A percentile compares a stretch with the other conserved stretches of the same genome.
Conservation (phyloP, 2,797 vertebrate species). For the Mico argentatus region DNA sequence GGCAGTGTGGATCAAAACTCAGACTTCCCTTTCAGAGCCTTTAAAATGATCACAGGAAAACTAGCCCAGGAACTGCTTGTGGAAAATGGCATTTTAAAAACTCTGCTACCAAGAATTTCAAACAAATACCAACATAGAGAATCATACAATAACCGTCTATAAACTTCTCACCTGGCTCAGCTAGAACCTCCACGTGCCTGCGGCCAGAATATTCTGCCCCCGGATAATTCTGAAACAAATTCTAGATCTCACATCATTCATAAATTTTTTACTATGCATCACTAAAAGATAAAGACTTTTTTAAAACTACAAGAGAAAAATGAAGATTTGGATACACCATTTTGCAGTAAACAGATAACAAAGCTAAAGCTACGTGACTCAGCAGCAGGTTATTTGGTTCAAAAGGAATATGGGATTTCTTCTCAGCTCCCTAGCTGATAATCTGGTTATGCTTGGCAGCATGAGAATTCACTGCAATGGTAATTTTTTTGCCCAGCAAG, state of each 20-base stretch:
- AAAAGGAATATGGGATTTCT: background rate
- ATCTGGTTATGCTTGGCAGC: background rate
- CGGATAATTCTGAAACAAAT: background rate
- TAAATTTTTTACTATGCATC: background rate
- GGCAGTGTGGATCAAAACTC: background rate
- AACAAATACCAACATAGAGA: background rate
- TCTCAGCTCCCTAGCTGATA: background rate
- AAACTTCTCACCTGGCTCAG: background rate
- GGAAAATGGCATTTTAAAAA: background rate
- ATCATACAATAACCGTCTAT: background rate
- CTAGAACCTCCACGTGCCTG: background rate
- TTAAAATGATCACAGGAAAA: background rate
- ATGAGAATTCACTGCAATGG: background rate
- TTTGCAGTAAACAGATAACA: background rate
- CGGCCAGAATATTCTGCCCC: background rate
- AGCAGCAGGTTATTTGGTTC: background rate
- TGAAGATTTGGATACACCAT: background rate
- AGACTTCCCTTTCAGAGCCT: background rate
- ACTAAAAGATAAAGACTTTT: background rate
- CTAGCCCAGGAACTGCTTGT: background rate
- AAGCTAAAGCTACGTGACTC: background rate
- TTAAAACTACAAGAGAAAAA: background rate
- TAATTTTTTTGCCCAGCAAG: background rate
- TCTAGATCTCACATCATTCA: background rate
- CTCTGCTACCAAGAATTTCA: background rate